Conservation (phyloP, 2,888 invertebrate species). For the Dicyrtomina minuta region DNA sequence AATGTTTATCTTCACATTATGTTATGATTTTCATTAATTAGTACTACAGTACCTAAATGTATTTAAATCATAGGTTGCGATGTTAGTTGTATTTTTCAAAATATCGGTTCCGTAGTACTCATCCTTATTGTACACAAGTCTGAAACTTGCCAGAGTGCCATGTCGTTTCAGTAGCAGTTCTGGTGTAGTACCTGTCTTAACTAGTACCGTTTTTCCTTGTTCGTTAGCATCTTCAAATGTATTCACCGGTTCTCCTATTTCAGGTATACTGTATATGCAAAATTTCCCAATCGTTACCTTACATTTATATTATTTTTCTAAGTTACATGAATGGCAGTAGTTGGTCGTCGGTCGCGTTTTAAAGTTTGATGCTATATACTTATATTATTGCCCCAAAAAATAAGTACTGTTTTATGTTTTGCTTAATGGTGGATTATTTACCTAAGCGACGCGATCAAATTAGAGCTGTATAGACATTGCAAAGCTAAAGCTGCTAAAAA, state of each 20-base stretch:
- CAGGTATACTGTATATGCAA: slow-evolving; percentile 1
- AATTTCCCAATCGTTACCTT: not conserved
- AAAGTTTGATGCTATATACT: too few species aligned
- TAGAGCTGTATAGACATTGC: slow-evolving; percentile 31
- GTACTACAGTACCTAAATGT: slow-evolving; percentile 9
- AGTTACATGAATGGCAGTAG: too few species aligned
- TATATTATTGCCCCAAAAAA: too few species aligned
- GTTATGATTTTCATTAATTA: too few species aligned
- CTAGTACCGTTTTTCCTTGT: slow-evolving; percentile 14
- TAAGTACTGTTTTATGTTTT: not conserved
- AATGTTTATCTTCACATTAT: too few species aligned
- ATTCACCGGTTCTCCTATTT: slow-evolving; percentile 6
- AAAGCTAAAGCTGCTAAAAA: slow-evolving; percentile 26
- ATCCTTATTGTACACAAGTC: not conserved
- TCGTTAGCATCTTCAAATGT: slow-evolving; percentile 27
- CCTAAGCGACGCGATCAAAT: slow-evolving; percentile 32
- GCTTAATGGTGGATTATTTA: too few species aligned
- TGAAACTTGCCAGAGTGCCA: not conserved
- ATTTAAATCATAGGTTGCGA: not conserved
- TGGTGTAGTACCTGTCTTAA: slow-evolving; percentile 9
- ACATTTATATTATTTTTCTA: too few species aligned
- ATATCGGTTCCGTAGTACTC: not conserved
- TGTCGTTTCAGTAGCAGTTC: slow-evolving; percentile 14
- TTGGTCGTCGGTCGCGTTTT: not conserved
- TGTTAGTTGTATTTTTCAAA: not conserved